Evolutionary conservation across 2,113 vertebrate species (phyloP).

Genomic region (human (Homo sapiens)): DNA sequence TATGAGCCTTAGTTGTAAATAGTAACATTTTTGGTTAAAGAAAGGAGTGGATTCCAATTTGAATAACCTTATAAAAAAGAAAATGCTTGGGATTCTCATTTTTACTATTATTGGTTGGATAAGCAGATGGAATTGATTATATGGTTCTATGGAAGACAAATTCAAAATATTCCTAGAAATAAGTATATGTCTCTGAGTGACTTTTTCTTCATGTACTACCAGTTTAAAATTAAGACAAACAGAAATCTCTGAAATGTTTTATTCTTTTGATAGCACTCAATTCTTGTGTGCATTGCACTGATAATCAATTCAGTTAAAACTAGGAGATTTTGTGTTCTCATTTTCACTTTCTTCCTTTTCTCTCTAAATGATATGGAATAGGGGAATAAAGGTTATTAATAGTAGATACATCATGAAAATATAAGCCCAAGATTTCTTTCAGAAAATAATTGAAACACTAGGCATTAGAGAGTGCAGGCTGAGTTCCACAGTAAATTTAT

Average conservation of each 20-base stretch:
- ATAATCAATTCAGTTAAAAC: background rate
- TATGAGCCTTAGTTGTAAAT: slow-evolving; percentile 44
- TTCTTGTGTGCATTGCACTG: background rate
- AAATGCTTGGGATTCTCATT: background rate
- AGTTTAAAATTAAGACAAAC: slow-evolving; percentile 26
- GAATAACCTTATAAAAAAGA: background rate
- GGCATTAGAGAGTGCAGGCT: background rate
- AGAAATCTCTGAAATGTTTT: background rate
- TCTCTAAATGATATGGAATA: background rate
- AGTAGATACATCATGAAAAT: background rate
- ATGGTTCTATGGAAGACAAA: background rate
- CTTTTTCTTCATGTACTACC: background rate
- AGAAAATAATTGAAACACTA: background rate
- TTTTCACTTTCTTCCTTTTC: background rate
- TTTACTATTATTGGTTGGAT: slow-evolving; percentile 21
- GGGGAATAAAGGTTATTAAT: background rate
- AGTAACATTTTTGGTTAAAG: background rate
- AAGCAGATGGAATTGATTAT: slow-evolving; percentile 28
- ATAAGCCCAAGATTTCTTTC: background rate
- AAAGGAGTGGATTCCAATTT: slow-evolving; percentile 30
- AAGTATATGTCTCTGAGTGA: background rate
- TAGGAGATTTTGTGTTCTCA: background rate
- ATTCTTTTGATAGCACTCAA: background rate
- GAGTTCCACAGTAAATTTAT: background rate
- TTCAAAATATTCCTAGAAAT: background rate